Evolutionary conservation across 2,888 invertebrate species (phyloP), one percentile per base, ranked within the genome.

Genomic region (Aporophyla nigra): DNA sequence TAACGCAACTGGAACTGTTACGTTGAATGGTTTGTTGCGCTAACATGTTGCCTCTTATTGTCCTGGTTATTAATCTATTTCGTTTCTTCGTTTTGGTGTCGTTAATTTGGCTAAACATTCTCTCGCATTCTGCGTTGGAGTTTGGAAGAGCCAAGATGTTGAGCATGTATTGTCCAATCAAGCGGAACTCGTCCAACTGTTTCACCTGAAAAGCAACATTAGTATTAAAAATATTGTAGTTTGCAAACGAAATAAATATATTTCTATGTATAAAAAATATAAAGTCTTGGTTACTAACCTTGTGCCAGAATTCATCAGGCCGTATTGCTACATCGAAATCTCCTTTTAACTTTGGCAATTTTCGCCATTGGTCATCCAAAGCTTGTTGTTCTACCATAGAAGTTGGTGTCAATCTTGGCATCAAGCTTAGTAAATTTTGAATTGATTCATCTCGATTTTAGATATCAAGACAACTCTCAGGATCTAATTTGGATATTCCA

Each of bases 351-450:
- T 66, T 51, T 53, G 80, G 74, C 24, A 80, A 74, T 71, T 80
- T 76, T 76, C 76, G 49, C 80, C 76, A 80, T 40, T 80, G 76
- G 46, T 80, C 80, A 59, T 80, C 80, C 27, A 80, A 33, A 33
- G n/a, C 40, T 67, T 80, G 76, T 56, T 80, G 76, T 70, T 76
- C 80, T 58, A 46, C 33, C 56, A 76, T 49, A 66, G 76, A 76
- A 53, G 27, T 70, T 43, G 73, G 73, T 73, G 76, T 54, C 66
- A 80, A 67, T 74, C 80, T 61, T 68, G 76, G 80, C 80, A 76
- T 51, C 54, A 76, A 14, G n/a, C n/a, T 58, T 33, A 76, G 49
- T 76, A 72, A 43, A 65, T 69, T 74, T 74, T 78, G 76, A 71
- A 82, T 46, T 43, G 74, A 82, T 74, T 78, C 76, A 62, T 62